Evolutionary conservation across 2,888 invertebrate genomes (phyloP).

Genomic region (Scaptomyza cyrtandrae): DNA sequence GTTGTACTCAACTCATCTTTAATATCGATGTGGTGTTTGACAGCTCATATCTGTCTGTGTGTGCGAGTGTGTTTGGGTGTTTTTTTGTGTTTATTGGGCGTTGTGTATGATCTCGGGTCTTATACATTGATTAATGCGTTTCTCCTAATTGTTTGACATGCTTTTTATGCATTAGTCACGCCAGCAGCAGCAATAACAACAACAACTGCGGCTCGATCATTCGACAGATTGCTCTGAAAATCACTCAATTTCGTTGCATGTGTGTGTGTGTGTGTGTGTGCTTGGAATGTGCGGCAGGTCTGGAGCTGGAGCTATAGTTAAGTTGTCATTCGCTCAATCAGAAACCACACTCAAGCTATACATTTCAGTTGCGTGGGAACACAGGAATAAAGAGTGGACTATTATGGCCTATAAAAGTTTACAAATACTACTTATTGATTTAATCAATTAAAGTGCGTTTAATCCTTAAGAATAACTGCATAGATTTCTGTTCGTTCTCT

Average conservation of each 20-base stretch:
- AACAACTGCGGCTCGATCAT: conserved; percentile 36
- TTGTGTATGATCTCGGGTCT: conserved; percentile 39
- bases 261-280: background rate
- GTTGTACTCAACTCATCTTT: conserved; percentile 13
- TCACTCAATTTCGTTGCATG: conserved; percentile 1
- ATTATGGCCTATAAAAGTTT: background rate
- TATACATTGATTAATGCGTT: conserved; percentile 58
- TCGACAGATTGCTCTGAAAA: conserved; percentile 24
- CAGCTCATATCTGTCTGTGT: conserved; percentile 38
- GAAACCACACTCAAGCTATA: conserved; percentile 2
- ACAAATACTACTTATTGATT: background rate
- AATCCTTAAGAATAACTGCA: background rate
- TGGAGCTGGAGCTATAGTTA: conserved; percentile 10
- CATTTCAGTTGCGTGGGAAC: conserved; percentile 16
- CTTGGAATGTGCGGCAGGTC: conserved; percentile 12
- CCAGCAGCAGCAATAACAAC: conserved; percentile 14
- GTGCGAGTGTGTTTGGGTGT: conserved; percentile 27
- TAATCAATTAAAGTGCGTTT: background rate
- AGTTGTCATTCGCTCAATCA: conserved; percentile 22
- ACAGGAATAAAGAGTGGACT: background rate
- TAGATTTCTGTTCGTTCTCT: background rate
- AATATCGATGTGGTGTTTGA: conserved; percentile 3
- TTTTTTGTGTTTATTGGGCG: conserved; percentile 48
- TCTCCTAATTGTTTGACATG: conserved; percentile 57
- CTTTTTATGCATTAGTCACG: conserved; percentile 59